Evolutionary conservation across 2,113 vertebrate genomes (phyloP), one percentile per base, ranked within the genome.

Genomic region (Rhodinocichla rosea): DNA sequence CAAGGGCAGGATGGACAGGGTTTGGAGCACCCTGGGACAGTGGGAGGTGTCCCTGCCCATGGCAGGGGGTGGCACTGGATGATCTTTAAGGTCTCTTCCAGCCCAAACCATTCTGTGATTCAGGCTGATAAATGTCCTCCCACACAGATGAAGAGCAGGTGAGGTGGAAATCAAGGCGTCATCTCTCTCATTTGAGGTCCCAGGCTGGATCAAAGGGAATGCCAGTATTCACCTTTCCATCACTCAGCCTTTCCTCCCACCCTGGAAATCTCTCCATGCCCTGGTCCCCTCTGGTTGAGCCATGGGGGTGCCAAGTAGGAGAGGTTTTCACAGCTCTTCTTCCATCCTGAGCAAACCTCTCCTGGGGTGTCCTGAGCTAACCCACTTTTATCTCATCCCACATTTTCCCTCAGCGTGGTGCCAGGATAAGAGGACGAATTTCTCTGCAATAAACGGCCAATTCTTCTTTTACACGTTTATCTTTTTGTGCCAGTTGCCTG

Each of bases 1-100:
- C 78, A n/a, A 35, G 30, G 14, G 9, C 55, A 47, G 30, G 21
- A 0, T 71, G 67, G 30, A 40, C 0, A 0, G 13, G 24, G 30
- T 2, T 39, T 39, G 78, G 26, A 68, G 21, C 30, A 35, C 0
- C 30, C 20, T 89, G 78, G 70, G 3, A 2, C 0, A 3, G 47
- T 55, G 87, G 12, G 1, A 68, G 16, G 1, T 47, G 70, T 35
- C n/a, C 7, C 37, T 81, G 37, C 15, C 15, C 6, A 4, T 18
- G 45, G 7, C 13, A 89, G 16, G 23, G 9, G 10, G 3, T 30
- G 28, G 23, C 0, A 14, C 2, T 3, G 7, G 28, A 27, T 68
- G 20, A 4, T 1, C 16, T 68, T 60, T 22, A 10, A n/a, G 14
- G 14, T 15, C 9, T 3, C n/a, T 75, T 47, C 45, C 21, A 47